Base-by-base conservation (phyloP, 2,113 vertebrate genomes). In the Cercocebus atys region DNA sequence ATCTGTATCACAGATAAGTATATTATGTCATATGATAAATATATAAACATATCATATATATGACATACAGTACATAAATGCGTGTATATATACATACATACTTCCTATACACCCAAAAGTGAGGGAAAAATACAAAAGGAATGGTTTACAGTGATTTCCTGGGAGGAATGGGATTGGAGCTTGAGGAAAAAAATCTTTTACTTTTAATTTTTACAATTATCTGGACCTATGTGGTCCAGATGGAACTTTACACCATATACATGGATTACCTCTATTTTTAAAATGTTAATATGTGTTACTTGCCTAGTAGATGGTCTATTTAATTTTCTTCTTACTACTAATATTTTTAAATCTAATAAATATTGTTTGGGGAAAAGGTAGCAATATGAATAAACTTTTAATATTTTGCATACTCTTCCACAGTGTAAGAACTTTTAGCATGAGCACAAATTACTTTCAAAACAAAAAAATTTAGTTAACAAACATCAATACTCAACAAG, bases 401-500 rank as follows among this genome's bases (percentile, higher is more conserved):
- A 6, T 30, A 47, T 68, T 95, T 76, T 89, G 89, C 50, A 80
- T 52, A 45, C 4, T 7, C 8, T 75, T 61, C 22, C 17, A 78
- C 27, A 64, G 35, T 32, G 10, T 52, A 79, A 72, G 61, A 59
- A 90, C 23, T 72, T 92, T 95, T 84, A 90, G 86, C 55, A 55
- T 38, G 45, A 75, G 13, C 11, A 25, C 10, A 27, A 16, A 89
- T 75, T 61, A 90, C 8, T 79, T 96, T 95, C 40, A 86, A 91
- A 84, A 50, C 70, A 11, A 35, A 80, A 73, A 94, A 64, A 40
- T 45, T 64, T 84, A 68, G 18, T 35, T 84, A 88, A 89, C n/a
- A 45, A 72, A 93, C 95, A 55, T 43, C 94, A 92, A 75, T 61
- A 89, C 43, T 89, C 50, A 94, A 82, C 20, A 55, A 95, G 38